Percentiles rank a stretch among this genome's conserved stretches.
Evolutionary conservation across 2,888 invertebrate genomes (phyloP).

Genomic region (Zhuqinia jingwanae): DNA sequence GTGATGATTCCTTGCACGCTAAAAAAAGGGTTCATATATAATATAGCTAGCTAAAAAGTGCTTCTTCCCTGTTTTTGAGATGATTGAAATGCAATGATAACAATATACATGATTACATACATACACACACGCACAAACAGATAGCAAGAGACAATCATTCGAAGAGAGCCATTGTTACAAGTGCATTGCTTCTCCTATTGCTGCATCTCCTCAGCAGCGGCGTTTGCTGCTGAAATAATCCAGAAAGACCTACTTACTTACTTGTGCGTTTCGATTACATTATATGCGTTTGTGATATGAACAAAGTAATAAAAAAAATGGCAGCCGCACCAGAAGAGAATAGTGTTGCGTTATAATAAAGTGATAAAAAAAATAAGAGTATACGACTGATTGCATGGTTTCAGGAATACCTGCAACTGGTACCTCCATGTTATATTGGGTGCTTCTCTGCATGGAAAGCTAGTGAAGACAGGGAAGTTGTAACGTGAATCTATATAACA

Average conservation of each 20-base stretch:
- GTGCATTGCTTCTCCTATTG: background rate
- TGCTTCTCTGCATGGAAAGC: constrained; percentile 8
- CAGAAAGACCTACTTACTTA: constrained; percentile 68
- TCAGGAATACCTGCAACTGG: constrained; percentile 25
- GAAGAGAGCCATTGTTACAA: background rate
- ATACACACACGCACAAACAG: background rate
- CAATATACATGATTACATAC: background rate
- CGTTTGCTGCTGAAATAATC: constrained; percentile 52
- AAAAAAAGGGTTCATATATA: too few relatives aligned
- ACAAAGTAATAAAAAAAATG: constrained; percentile 57
- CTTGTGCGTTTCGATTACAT: constrained; percentile 41
- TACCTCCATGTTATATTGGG: constrained; percentile 28
- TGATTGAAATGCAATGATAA: background rate
- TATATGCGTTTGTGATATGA: constrained; percentile 19
- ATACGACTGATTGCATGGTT: constrained; percentile 13
- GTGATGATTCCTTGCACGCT: background rate
- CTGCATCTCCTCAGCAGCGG: constrained; percentile 10
- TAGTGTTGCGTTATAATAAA: constrained; percentile 7
- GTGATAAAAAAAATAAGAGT: constrained; percentile 34
- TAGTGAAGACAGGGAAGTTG: constrained; percentile 67
- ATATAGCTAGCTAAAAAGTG: background rate
- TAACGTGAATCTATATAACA: background rate
- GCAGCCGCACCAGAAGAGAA: background rate
- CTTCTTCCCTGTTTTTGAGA: constrained; percentile 24
- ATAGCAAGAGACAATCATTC: background rate